Percentiles rank a stretch among this genome's conserved stretches.
These are phyloP conservation scores for Lithophane socia DNA, from an alignment of 2,888 invertebrate species.

Conservation along the genomic window DNA sequence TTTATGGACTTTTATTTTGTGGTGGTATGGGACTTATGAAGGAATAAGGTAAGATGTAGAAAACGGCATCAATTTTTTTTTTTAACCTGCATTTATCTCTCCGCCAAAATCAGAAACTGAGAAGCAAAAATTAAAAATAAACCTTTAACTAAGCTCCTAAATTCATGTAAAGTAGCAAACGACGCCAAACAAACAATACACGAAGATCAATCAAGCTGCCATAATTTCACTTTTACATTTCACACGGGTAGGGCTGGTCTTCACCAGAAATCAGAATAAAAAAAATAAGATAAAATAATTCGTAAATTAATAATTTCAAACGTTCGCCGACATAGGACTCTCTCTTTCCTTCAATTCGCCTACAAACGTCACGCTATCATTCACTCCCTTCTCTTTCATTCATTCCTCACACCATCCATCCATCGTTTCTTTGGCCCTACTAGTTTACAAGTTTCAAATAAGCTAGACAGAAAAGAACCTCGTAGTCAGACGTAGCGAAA, in stretches of 20 bases:
- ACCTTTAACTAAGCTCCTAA: not conserved
- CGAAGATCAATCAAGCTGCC: slow-evolving; percentile 3
- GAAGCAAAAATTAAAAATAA: not conserved
- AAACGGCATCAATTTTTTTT: not conserved
- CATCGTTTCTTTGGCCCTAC: too few relatives aligned
- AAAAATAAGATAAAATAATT: too few relatives aligned
- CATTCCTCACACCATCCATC: too few relatives aligned
- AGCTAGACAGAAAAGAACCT: slow-evolving; percentile 11
- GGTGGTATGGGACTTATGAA: not conserved
- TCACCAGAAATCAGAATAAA: too few relatives aligned
- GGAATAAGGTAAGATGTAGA: not conserved
- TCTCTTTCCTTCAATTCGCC: too few relatives aligned
- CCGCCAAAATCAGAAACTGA: not conserved
- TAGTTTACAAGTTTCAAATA: not conserved
- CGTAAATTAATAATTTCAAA: too few relatives aligned
- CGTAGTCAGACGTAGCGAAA: not conserved
- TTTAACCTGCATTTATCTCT: too few relatives aligned
- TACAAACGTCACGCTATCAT: too few relatives aligned
- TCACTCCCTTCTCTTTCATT: too few relatives aligned
- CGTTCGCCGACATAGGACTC: too few relatives aligned
- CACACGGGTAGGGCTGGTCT: too few relatives aligned
- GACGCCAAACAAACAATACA: slow-evolving; percentile 2
- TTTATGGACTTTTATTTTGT: not conserved
- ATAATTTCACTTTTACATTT: not conserved
- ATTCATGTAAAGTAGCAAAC: not conserved